Base-by-base conservation (phyloP, 2,888 invertebrate genomes). In the Glyphotaelius pellucidus region DNA sequence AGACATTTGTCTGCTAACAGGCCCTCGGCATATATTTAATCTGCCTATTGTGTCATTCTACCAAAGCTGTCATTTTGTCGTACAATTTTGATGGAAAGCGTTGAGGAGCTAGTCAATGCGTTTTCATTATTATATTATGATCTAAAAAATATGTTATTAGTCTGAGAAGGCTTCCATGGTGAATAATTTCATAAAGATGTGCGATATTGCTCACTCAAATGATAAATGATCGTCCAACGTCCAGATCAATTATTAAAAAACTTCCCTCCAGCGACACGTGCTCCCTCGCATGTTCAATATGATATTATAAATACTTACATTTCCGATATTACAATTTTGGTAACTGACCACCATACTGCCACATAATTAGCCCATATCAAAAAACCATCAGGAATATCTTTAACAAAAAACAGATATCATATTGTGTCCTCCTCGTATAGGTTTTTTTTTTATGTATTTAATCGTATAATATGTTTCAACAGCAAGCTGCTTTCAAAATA, bases 211-310 rank as follows among this genome's bases (percentile, higher is more conserved):
- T 32, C 35, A 19, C 19, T 83, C 83, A 35, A 32, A 83, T 83
- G 83, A 83, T 83, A 32, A 83, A 83, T 83, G 83, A 83, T 83
- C 35, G 32, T 83, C 35, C 47, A 47, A 47, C 15, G 14, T 47
- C 14, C 15, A 35, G 30, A 83, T 83, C 83, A 83, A 35, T 83
- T 67, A 67, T 25, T 67, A 83, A 83, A 83, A 83, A 83, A 83
- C 31, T 3, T 83, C 35, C 83, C 35, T 83, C 11, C 83, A 19
- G 83, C 25, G 83, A 83, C 15, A 19, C 32, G 19, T 83, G 32
- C 11, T 32, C 52, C 52, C 52, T 52, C 52, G 52, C 25, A 25
- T 7, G 52, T 67, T 19, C 52, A 19, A 4, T 67, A 25, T 47
- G 52, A 15, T 52, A 52, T 52, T 19, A 52, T 19, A 47, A 47